Evolutionary conservation across 2,888 invertebrate genomes (phyloP), one percentile per base, ranked within the genome.

Genomic region (Epistrophe eligans): DNA sequence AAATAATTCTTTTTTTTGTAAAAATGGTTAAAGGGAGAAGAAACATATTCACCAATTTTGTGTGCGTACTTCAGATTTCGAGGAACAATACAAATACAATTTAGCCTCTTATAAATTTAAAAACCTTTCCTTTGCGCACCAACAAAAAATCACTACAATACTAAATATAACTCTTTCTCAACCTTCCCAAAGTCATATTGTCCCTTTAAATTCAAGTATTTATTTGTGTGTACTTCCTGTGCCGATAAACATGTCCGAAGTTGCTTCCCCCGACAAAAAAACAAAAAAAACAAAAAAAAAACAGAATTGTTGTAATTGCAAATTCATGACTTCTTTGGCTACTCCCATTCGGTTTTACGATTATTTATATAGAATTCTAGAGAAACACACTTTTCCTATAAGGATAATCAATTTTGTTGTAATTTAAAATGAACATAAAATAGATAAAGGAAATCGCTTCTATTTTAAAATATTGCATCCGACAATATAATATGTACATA

Each of bases 401-500:
- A 40, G 79, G 83, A 87, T 57, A 83, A 83, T 87, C 87, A 83
- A 87, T 87, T 87, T 76, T 79, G 60, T 72, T 62, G 74, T 77
- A 67, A 76, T 87, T 83, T 87, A 79, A 83, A 83, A 11, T 40
- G 74, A 57, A 82, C 82, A 82, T 64, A 17, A 83, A 72, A 66
- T n/a, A 55, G 64, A 84, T 77, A 84, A 76, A 62, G 88, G 88
- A 88, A 80, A 88, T 88, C 67, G 72, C 67, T 79, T 73, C 80
- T 79, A 84, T 77, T 88, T 88, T 88, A 88, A 88, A 88, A 88
- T 88, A 88, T 88, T 88, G 88, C 84, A 88, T 88, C 88, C 88
- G 88, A 88, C 88, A 84, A 73, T 70, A n/a, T n/a, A n/a, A n/a
- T n/a, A n/a, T n/a, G n/a, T n/a, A 73, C 64, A 79, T 60, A 79